A percentile compares a stretch with the other conserved stretches of the same genome.
These are phyloP conservation scores for Pipistrellus pygmaeus DNA, from an alignment of 2,797 vertebrate genomes.

Conservation along the genomic window DNA sequence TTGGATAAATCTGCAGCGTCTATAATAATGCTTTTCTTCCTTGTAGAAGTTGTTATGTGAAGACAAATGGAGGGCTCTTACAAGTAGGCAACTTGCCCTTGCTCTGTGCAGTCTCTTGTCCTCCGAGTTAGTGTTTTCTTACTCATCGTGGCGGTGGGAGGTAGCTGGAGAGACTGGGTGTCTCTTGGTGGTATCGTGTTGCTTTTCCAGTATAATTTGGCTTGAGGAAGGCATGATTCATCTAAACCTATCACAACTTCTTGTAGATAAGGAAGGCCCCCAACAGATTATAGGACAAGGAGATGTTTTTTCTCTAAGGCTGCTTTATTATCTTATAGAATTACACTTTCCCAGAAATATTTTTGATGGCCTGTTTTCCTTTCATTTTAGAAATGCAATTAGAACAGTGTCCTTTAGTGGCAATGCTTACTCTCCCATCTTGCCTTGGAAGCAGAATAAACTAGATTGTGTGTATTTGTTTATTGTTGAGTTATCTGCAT, in stretches of 20 bases:
- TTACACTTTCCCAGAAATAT: not conserved
- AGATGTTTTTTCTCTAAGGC: not conserved
- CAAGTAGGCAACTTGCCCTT: not conserved
- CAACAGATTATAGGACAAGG: not conserved
- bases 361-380: not conserved
- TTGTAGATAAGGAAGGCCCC: not conserved
- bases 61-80: not conserved
- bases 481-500: not conserved
- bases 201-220: not conserved
- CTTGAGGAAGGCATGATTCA: not conserved
- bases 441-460: not conserved
- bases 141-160: not conserved
- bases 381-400: not conserved
- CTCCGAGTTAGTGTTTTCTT: not conserved
- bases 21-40: not conserved
- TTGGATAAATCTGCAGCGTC: not conserved
- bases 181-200: not conserved
- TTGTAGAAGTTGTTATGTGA: not conserved
- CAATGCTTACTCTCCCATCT: not conserved
- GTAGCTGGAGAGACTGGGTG: not conserved
- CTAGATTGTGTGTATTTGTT: conserved; percentile 9
- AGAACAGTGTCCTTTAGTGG: not conserved
- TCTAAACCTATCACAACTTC: not conserved
- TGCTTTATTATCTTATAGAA: not conserved
- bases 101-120: not conserved